A percentile compares a stretch with the other conserved stretches of the same genome.
phyloP scores from a whole-genome alignment of 2,797 vertebrate species.

The Spinus pinus region DNA sequence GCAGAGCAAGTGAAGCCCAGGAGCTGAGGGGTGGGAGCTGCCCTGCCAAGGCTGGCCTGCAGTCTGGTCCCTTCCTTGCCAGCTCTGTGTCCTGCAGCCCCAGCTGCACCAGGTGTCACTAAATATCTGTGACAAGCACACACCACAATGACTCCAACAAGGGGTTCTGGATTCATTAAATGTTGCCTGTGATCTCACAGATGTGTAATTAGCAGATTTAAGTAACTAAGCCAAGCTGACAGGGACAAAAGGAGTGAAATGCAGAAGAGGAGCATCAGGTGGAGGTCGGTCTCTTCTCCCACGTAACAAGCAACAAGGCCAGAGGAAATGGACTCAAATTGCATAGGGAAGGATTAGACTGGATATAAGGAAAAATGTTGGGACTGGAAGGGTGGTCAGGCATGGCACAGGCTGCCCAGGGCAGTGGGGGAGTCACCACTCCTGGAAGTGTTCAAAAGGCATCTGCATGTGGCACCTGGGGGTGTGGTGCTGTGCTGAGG shows the following conservation, averaged over 20 bases:
- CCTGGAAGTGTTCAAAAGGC: neutral
- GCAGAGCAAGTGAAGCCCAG: neutral
- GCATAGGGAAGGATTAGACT: neutral
- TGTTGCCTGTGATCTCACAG: neutral
- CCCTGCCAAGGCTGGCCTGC: neutral
- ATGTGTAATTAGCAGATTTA: slow-evolving; percentile 11
- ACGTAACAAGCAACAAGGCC: neutral
- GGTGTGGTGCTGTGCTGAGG: neutral
- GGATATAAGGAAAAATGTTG: neutral
- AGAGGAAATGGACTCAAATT: neutral
- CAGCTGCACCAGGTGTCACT: slow-evolving; percentile 18
- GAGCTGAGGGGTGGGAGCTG: neutral
- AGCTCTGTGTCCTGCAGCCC: neutral
- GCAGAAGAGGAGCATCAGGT: neutral
- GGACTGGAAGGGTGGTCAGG: neutral
- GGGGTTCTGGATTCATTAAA: neutral
- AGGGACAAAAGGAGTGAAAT: neutral
- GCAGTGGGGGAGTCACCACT: neutral
- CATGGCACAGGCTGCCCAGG: neutral
- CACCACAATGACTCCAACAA: neutral
- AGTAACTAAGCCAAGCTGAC: neutral
- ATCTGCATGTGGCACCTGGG: neutral
- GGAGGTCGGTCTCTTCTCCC: neutral
- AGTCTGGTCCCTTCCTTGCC: slow-evolving; percentile 5
- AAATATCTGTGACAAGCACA: slow-evolving; percentile 8